These are phyloP conservation scores for Sternotherus odoratus DNA, from an alignment of 2,797 vertebrate genomes.

Conservation along the genomic window DNA sequence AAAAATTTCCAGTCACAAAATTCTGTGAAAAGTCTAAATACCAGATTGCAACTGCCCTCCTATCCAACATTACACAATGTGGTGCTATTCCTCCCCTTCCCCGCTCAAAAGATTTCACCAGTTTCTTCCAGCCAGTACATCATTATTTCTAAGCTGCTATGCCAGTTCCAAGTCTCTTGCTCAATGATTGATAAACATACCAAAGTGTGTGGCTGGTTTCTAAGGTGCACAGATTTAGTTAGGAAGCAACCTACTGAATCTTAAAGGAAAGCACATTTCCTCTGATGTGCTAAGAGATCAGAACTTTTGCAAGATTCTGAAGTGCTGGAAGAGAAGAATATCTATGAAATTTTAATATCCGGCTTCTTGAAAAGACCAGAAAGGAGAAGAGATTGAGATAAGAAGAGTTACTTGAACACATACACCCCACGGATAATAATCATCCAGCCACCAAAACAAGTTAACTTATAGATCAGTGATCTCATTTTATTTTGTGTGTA, in stretches of 20 bases:
- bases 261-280: neutral
- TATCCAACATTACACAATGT: neutral
- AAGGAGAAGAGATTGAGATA: neutral
- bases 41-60: neutral
- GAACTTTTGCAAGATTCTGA: neutral
- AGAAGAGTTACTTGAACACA: neutral
- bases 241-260: neutral
- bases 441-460: neutral
- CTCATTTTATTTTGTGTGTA: neutral
- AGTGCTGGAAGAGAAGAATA: neutral
- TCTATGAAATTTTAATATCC: neutral
- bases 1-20: neutral
- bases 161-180: neutral
- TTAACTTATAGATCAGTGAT: neutral
- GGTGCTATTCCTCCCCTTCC: neutral
- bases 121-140: constrained; percentile 26
- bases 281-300: constrained; percentile 2
- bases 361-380: constrained; percentile 22
- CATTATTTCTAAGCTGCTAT: constrained; percentile 28
- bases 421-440: neutral
- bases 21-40: neutral
- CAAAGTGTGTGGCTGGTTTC: neutral
- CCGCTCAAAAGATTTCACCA: neutral
- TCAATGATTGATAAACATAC: neutral
- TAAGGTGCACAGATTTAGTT: neutral